Evolutionary conservation across 2,113 vertebrate genomes (phyloP).

Genomic region (Piprites chloris): DNA sequence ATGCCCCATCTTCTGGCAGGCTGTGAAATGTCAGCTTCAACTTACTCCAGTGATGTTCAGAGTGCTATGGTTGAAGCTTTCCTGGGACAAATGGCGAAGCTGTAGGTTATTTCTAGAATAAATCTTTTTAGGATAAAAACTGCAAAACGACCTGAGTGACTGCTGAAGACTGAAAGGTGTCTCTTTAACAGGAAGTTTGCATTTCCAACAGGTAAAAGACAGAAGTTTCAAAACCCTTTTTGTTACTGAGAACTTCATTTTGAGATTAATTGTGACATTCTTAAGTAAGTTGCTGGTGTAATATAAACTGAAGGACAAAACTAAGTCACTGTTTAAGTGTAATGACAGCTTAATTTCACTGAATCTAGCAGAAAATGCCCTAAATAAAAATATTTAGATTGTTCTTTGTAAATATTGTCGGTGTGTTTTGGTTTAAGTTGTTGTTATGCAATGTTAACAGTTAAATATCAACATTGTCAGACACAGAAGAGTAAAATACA

Average conservation of each 20-base stretch:
- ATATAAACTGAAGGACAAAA: no score
- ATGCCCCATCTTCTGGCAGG: constrained; percentile 8
- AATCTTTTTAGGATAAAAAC: background rate
- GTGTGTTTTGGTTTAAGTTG: background rate
- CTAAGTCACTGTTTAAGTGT: no score
- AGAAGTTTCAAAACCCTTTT: background rate
- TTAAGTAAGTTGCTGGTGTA: background rate
- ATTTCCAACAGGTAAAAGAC: background rate
- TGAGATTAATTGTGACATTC: background rate
- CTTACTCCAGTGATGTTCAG: background rate
- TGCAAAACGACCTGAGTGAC: background rate
- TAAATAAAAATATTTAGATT: background rate
- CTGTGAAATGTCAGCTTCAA: background rate
- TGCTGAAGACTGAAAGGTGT: background rate
- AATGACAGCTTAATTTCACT: background rate
- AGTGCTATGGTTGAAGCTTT: background rate
- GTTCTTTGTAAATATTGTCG: background rate
- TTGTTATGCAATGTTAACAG: background rate
- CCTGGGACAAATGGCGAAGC: background rate
- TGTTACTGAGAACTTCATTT: background rate
- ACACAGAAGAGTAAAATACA: background rate
- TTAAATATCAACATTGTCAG: background rate
- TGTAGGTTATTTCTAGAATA: background rate
- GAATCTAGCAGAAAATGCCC: background rate
- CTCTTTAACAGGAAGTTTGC: background rate